Evolutionary conservation across 2,113 vertebrate species (phyloP), one percentile per base, ranked within the genome.

Genomic region (Pipa parva): DNA sequence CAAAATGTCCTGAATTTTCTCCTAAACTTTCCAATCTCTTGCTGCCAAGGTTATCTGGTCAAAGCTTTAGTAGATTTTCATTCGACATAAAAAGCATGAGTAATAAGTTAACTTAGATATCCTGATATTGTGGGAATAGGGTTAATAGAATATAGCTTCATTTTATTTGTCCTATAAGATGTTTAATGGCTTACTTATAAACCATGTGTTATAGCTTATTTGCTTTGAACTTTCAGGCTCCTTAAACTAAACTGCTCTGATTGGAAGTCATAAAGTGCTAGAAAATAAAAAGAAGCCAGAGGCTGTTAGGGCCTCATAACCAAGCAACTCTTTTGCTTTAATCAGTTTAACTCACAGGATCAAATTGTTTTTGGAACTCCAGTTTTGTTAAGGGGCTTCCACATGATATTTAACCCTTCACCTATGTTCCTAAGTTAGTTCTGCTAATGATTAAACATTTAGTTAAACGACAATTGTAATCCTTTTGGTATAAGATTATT

Each of bases 211-310:
- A 49, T 22, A 11, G 9, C 21, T 49, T 27, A 13, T 56, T 4
- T 11, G 7, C 54, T 56, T 56, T 56, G 26, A 56, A 56, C 54
- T 56, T 31, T 9, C 26, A 31, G 54, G 15, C 27, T 56, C 17
- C 2, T 5, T 10, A 28, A 7, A 10, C 17, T 18, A 7, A 31
- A 31, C 54, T 28, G 27, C 29, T 56, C n/a, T 18, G 54, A 56
- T 20, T 56, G 27, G 54, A 56, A 56, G 29, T 29, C 25, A 52
- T 52, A 52, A 52, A 52, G 50, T 26, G 15, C 25, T 49, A 49
- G 20, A 11, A 24, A 21, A 22, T 49, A 49, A 49, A 49, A 22
- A 42, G 13, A 42, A 42, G 39, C 39, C 15, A 17, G 39, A 42
- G 39, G 17, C 39, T 42, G 39, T 42, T 42, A 36, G 39, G 17